Base-by-base conservation (phyloP, 2,888 invertebrate species). In the Conistra vaccinii region DNA sequence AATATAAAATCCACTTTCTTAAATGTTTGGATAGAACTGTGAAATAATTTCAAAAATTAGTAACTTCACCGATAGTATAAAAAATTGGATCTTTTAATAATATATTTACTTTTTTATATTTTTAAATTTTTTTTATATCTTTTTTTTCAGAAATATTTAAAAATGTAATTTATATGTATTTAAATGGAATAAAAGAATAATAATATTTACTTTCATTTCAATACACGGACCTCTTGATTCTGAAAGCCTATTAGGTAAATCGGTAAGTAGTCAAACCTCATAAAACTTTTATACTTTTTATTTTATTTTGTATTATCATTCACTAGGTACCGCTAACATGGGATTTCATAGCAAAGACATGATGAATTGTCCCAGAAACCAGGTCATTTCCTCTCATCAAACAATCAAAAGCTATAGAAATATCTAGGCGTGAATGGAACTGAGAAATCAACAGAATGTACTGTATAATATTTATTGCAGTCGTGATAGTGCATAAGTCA, bases 401-500 rank as follows among this genome's bases (percentile, higher is more conserved):
- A 78, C 14, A 80, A 32, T 73, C 45, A 32, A 58, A 45, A 32
- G 14, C 4, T 58, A 32, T 39, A 62, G 45, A 67, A 51, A 58
- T 69, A 57, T 32, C 48, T 35, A 62, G 58, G 66, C 51, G 68
- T 66, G 53, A 73, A 78, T 81, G 55, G 48, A 35, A 45, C 76
- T 80, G 42, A 71, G 60, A 80, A 81, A 76, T 67, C 58, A 65
- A 61, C 68, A 81, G 53, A 75, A 70, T 55, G 42, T 55, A 17
- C 58, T 20, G 58, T 20, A 45, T 35, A 66, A 57, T 78, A 82
- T 83, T 79, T 69, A 69, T 75, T 53, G 35, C 35, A 39, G 69
- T 83, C 79, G 82, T 82, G 82, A 82, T 82, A 79, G 82, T 83
- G 83, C 79, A 79, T 79, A 72, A 76, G 68, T 69, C 74, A 55